phyloP scores from a whole-genome alignment of 2,113 vertebrate genomes.

The Pomatostomus ruficeps region DNA sequence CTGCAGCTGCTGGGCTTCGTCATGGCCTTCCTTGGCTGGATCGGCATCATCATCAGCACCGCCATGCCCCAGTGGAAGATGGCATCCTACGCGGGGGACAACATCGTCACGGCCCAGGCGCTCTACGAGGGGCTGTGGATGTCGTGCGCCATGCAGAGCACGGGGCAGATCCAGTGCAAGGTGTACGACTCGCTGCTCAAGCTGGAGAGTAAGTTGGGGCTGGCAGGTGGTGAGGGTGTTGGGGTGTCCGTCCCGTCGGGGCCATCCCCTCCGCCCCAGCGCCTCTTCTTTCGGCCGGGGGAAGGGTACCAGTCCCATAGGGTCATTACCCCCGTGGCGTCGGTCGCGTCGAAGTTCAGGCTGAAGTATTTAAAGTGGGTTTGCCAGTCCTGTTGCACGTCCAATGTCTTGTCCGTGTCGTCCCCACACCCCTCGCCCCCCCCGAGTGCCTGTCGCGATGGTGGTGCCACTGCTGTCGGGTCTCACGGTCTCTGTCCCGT shows the following conservation, averaged over 20 bases:
- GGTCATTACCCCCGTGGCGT: rapidly evolving
- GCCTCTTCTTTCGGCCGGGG: too few species aligned
- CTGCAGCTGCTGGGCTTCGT: slow-evolving; percentile 85
- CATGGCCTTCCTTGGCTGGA: slow-evolving; percentile 78
- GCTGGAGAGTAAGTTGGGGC: slow-evolving; percentile 76
- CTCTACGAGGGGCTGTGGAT: slow-evolving; percentile 88
- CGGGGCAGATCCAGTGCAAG: slow-evolving; percentile 81
- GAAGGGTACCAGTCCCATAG: rapidly evolving
- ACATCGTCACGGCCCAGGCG: slow-evolving; percentile 86
- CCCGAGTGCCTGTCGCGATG: neutral
- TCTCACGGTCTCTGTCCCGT: neutral
- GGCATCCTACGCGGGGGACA: slow-evolving; percentile 79
- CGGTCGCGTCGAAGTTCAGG: neutral
- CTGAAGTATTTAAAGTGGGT: neutral
- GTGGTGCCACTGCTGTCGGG: neutral
- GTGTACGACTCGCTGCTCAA: slow-evolving; percentile 79
- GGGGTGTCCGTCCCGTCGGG: neutral
- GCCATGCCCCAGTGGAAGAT: slow-evolving; percentile 88
- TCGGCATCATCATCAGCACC: slow-evolving; percentile 75
- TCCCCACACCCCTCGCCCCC: rapidly evolving
- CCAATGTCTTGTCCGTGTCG: rapidly evolving
- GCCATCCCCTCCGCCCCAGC: rapidly evolving
- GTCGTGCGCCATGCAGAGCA: slow-evolving; percentile 84
- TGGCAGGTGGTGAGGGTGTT: too few species aligned
- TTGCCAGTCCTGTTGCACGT: neutral